Base-by-base conservation (phyloP, 2,888 invertebrate species). In the Autographa pulchrina region DNA sequence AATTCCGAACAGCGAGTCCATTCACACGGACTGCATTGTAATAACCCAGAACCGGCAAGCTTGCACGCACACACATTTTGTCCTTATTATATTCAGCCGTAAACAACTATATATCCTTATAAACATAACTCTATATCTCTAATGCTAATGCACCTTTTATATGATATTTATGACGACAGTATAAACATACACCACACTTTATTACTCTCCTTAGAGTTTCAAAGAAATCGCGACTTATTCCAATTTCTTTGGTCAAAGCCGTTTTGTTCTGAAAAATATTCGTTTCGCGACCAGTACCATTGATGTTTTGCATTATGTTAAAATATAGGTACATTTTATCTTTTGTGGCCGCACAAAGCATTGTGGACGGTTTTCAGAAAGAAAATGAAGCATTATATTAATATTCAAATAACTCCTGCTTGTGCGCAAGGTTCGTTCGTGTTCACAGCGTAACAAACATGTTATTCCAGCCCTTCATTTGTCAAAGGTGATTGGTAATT, bases 11-110 rank as follows among this genome's bases (percentile, higher is more conserved):
- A 84, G 82, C 86, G 80, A 86, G 86, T 78, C 85, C 65, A 88
- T 87, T 88, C 85, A 88, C 91, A 91, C 85, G 90, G 79, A 85
- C 89, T 92, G 93, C 92, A 94, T 94, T 85, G 89, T 91, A 94
- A 94, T 94, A 88, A 82, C 85, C 84, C 75, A 78, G 62, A 62
- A 83, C 82, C 73, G 82, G 74, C 74, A 18, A 77, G 75, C 67
- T 72, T 76, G 86, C 86, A 92, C 90, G 92, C 90, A 81, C 75
- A 85, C 87, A 88, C 86, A 92, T 93, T 88, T 86, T 87, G 87
- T 88, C 86, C 85, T 89, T 88, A 87, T 87, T 72, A 65, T 68
- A 61, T 80, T 71, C 43, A 65, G 31, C 64, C 16, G 59, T 59
- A 59, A 59, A 59, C 59, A 59, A 0, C 31, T 8, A 32, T 59